Evolutionary conservation across 92 coral and sea anemone genomes (phyloP), one percentile per base, ranked within the genome.

Genomic region (Paramuricea clavata): DNA sequence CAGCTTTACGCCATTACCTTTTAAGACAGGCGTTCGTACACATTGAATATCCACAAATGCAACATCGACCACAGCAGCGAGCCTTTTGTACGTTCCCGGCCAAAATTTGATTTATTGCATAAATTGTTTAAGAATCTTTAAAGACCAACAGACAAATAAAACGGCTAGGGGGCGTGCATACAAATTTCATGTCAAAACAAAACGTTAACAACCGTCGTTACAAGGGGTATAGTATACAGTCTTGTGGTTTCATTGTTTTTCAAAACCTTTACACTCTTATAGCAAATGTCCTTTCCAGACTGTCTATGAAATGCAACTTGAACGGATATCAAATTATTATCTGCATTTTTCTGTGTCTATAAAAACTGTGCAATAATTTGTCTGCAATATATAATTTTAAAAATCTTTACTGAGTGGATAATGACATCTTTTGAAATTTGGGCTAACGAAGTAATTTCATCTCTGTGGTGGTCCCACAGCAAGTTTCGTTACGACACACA

Each of bases 111-210:
- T 47, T 10, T 47, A 9, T 47, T 47, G 15, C 35, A 57, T 49
- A 22, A 30, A 74, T 43, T 72, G 78, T 72, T 21, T n/a, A 23
- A 44, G 13, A 49, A 6, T 33, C 26, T 76, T 30, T 76, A 15
- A 19, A 76, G 41, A 50, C 0, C 43, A 28, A 49, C n/a, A 50
- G 57, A 50, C 44, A 76, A 43, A 74, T 57, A 74, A 49, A 47
- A 17, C 81, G 32, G 43, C 82, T 2, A 49, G 82, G 82, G 82
- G 68, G 35, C 82, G 82, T 76, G 12, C 0, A 52, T 41, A 76
- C 68, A 76, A 33, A 23, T 49, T 73, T 73, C 35, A 39, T 73
- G 28, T 59, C n/a, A 26, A 2, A 50, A 54, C 26, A 54, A 54
- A 19, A 3, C 26, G 16, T 10, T 21, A 54, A 54, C 62, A 13